phyloP scores from a whole-genome alignment of 2,797 vertebrate species.

The Anolis apletophallus region DNA sequence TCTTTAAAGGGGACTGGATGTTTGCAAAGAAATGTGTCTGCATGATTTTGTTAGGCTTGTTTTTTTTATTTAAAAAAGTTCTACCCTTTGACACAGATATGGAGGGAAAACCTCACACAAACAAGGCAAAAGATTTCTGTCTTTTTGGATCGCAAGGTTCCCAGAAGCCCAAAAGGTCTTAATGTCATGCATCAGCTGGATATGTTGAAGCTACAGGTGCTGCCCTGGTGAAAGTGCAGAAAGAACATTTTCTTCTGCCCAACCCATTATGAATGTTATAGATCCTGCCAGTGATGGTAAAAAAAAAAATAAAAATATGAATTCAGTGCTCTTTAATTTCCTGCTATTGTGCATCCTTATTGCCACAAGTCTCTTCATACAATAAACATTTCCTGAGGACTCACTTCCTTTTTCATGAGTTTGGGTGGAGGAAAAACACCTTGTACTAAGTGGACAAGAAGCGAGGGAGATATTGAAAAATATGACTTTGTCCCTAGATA shows the following conservation, averaged over 20 bases:
- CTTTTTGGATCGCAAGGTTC: background rate
- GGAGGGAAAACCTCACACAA: background rate
- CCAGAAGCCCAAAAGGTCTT: conserved; percentile 23
- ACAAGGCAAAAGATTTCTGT: background rate
- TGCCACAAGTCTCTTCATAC: conserved; percentile 58
- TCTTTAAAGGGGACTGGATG: background rate
- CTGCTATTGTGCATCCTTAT: conserved; percentile 67
- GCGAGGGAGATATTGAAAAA: background rate
- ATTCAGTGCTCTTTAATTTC: conserved; percentile 71
- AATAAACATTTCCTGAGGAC: conserved; percentile 77
- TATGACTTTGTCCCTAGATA: conserved; percentile 11
- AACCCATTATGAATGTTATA: conserved; percentile 35
- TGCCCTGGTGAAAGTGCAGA: conserved; percentile 25
- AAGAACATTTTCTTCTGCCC: conserved; percentile 21
- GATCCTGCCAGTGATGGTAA: conserved; percentile 55
- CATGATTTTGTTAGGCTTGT: background rate
- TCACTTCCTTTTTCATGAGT: conserved; percentile 70
- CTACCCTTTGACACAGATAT: conserved; percentile 16
- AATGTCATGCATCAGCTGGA: conserved; percentile 27
- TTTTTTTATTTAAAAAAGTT: background rate
- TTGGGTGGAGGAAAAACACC: conserved; percentile 70
- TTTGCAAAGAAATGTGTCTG: background rate
- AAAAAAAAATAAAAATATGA: conserved; percentile 61
- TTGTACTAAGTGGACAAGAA: conserved; percentile 54
- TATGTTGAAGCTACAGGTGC: conserved; percentile 19